A percentile compares a stretch with the other conserved stretches of the same genome.
phyloP scores from a whole-genome alignment of 92 coral and sea anemone genomes.

The Bergia sp. region DNA sequence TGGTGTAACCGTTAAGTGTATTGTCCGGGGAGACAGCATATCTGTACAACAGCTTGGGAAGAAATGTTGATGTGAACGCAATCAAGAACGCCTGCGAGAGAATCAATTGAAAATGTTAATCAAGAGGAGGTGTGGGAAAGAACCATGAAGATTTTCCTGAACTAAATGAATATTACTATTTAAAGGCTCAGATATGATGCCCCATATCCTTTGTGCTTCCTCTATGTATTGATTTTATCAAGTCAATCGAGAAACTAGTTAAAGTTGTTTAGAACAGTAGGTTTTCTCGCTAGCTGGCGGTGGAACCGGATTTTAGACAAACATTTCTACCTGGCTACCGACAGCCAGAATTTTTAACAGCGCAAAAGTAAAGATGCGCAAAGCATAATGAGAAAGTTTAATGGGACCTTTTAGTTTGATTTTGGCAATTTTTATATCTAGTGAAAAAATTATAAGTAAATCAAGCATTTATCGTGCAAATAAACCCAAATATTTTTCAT shows the following conservation, averaged over 20 bases:
- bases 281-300: no score
- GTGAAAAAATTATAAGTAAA: not conserved
- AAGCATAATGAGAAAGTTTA: no score
- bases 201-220: no score
- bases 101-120: not conserved
- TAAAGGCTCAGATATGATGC: no score
- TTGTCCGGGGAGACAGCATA: slow-evolving; percentile 72
- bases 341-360: no score
- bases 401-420: no score
- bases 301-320: no score
- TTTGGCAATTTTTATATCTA: not conserved
- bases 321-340: no score
- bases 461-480: not conserved
- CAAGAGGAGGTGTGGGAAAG: not conserved
- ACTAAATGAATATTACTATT: not conserved
- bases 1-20: slow-evolving; percentile 78
- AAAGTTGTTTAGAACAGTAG: no score
- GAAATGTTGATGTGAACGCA: slow-evolving; percentile 94
- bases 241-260: no score
- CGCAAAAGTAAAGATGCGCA: no score
- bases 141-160: not conserved
- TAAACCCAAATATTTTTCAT: not conserved
- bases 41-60: slow-evolving; percentile 89
- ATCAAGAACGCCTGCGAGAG: slow-evolving; percentile 86
- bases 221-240: no score